These are phyloP conservation scores for Contarinia nasturtii DNA, from an alignment of 1,140 invertebrate genomes.

Conservation along the genomic window DNA sequence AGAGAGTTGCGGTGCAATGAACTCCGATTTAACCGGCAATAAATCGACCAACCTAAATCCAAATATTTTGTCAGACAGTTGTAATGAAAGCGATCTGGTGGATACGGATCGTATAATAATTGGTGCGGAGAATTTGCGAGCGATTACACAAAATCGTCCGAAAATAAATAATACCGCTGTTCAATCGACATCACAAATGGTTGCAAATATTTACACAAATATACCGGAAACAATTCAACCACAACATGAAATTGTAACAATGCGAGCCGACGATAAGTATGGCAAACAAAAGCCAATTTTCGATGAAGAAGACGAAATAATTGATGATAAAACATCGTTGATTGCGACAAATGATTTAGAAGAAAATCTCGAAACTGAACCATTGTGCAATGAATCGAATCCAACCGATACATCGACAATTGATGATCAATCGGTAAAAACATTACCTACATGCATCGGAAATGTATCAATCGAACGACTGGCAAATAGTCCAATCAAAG, in stretches of 20 bases:
- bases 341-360: conserved; percentile 13
- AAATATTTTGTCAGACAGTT: conserved; percentile 38
- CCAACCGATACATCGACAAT: conserved; percentile 15
- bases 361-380: conserved; percentile 13
- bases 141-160: conserved; percentile 10
- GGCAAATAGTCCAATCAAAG: conserved; percentile 6
- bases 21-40: too few relatives aligned
- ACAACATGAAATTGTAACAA: conserved; percentile 31
- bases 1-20: conserved; percentile 5
- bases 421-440: conserved; percentile 13
- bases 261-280: conserved; percentile 20
- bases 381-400: conserved; percentile 20
- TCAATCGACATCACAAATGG: conserved; percentile 24
- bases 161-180: conserved; percentile 11
- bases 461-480: conserved; percentile 1
- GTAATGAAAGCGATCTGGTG: conserved; percentile 25
- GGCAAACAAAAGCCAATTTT: conserved; percentile 20
- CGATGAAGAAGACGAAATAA: conserved; percentile 25
- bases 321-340: conserved; percentile 7
- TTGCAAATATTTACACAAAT: conserved; percentile 56
- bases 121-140: conserved; percentile 17
- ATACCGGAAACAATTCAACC: conserved; percentile 46
- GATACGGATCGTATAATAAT: conserved; percentile 18
- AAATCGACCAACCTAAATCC: conserved; percentile 26
- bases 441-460: neutral